Evolutionary conservation across 2,888 invertebrate species (phyloP).

Genomic region (Diloba caeruleocephala): DNA sequence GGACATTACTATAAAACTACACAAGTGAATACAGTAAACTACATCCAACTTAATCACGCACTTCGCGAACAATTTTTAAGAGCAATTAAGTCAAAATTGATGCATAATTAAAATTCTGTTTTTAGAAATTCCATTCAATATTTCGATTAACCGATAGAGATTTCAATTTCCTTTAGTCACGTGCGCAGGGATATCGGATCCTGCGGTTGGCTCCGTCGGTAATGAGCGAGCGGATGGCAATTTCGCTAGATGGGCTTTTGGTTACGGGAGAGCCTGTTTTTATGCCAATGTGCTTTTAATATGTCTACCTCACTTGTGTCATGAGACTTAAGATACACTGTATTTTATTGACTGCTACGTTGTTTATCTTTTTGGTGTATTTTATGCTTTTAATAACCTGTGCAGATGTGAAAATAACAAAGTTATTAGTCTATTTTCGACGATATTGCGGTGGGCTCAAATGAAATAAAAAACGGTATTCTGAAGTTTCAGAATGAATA

Average conservation of each 20-base stretch:
- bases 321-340: slow-evolving; percentile 52
- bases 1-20: too few relatives aligned
- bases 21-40: too few relatives aligned
- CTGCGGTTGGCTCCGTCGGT: slow-evolving; percentile 85
- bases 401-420: not conserved
- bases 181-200: slow-evolving; percentile 85
- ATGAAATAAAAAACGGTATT: not conserved
- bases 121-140: slow-evolving; percentile 78
- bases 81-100: slow-evolving; percentile 38
- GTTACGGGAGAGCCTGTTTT: slow-evolving; percentile 78
- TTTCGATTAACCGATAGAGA: slow-evolving; percentile 88
- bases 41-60: too few relatives aligned
- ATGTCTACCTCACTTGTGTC: slow-evolving; percentile 66
- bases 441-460: too few relatives aligned
- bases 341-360: slow-evolving; percentile 54
- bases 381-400: slow-evolving; percentile 3
- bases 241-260: slow-evolving; percentile 86
- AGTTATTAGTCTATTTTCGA: too few relatives aligned
- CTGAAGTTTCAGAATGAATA: slow-evolving; percentile 15
- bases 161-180: slow-evolving; percentile 89
- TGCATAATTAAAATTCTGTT: slow-evolving; percentile 72
- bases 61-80: slow-evolving; percentile 11
- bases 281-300: slow-evolving; percentile 82
- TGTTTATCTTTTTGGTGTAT: slow-evolving; percentile 11
- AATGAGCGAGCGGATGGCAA: slow-evolving; percentile 88